phyloP scores from a whole-genome alignment of 2,797 vertebrate species.

The Mallotus villosus region DNA sequence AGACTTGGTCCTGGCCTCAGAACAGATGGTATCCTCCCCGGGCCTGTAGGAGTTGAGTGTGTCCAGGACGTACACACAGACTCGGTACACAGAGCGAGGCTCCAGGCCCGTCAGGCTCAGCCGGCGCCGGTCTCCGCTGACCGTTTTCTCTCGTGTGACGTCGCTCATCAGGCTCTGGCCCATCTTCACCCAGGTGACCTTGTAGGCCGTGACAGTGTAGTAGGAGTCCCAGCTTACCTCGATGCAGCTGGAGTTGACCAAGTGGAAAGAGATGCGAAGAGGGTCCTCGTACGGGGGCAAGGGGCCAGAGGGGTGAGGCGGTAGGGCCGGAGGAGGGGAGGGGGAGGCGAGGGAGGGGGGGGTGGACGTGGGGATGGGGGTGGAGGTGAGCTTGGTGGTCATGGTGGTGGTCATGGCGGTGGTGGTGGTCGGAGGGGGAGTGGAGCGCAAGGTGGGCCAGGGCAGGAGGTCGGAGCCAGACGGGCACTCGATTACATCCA shows the following conservation, averaged over 20 bases:
- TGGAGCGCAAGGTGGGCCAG: slow-evolving; percentile 79
- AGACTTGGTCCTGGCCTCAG: slow-evolving; percentile 88
- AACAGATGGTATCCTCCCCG: slow-evolving; percentile 91
- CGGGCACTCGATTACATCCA: slow-evolving; percentile 92
- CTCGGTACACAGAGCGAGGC: slow-evolving; percentile 89
- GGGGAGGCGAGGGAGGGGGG: slow-evolving; percentile 62
- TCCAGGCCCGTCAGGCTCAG: slow-evolving; percentile 85
- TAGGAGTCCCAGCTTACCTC: slow-evolving; percentile 92
- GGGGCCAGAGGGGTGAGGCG: slow-evolving; percentile 62
- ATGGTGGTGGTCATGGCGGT: slow-evolving; percentile 53
- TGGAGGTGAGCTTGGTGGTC: slow-evolving; percentile 35
- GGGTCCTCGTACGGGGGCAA: slow-evolving; percentile 81
- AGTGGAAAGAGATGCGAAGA: slow-evolving; percentile 86
- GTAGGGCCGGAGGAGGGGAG: slow-evolving; percentile 71
- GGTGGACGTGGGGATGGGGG: slow-evolving; percentile 55
- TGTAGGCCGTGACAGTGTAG: slow-evolving; percentile 90
- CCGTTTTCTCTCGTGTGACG: slow-evolving; percentile 87
- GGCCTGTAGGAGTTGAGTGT: slow-evolving; percentile 87
- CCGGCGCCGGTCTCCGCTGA: slow-evolving; percentile 84
- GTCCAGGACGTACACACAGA: slow-evolving; percentile 94
- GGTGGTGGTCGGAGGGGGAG: slow-evolving; percentile 66
- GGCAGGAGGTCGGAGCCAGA: slow-evolving; percentile 69
- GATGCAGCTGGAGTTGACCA: slow-evolving; percentile 89
- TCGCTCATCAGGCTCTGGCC: slow-evolving; percentile 90
- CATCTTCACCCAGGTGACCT: slow-evolving; percentile 96